Evolutionary conservation across 2,888 invertebrate genomes (phyloP), one percentile per base, ranked within the genome.

Genomic region (Lithophane leautieri): DNA sequence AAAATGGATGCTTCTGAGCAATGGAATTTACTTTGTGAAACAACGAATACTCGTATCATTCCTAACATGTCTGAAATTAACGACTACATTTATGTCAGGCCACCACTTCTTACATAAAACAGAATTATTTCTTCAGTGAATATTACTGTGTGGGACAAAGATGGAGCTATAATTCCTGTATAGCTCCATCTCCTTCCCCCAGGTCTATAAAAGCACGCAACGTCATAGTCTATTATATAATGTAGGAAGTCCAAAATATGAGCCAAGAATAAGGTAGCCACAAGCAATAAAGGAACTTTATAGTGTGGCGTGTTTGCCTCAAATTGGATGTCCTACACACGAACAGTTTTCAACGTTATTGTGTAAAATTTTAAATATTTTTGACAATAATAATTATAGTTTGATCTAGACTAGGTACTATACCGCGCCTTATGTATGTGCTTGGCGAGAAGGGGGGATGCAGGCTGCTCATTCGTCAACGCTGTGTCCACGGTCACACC

Each of bases 271-370:
- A 72, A 34, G 70, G 62, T 66, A 50, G 28, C n/a, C 28, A 52
- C 16, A 58, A 67, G 42, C 78, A 42, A 84, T 77, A 84, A 76
- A 69, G 25, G 9, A 40, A 61, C 16, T 84, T 83, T 73, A 75
- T 83, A 70, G 70, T 60, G 34, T 74, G 28, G 69, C 66, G 56
- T 66, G 85, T 58, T 82, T 12, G 22, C 19, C 60, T 56, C 40
- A 72, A 73, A 73, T 71, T 73, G 61, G 63, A 71, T 65, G 65
- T 62, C 4, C 22, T 58, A 47, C n/a, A 69, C 54, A 84, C 62
- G 76, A 76, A 54, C 60, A 71, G 40, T 65, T 58, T 80, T 50
- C 16, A n/a, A 44, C 34, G 34, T 61, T 42, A 73, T 47, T 47
- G n/a, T 75, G 2, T 70, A 16, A 4, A 9, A 40, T 70, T 70